Conservation (phyloP, 64 coral and sea anemone species). For the Exaiptasia diaphana region DNA sequence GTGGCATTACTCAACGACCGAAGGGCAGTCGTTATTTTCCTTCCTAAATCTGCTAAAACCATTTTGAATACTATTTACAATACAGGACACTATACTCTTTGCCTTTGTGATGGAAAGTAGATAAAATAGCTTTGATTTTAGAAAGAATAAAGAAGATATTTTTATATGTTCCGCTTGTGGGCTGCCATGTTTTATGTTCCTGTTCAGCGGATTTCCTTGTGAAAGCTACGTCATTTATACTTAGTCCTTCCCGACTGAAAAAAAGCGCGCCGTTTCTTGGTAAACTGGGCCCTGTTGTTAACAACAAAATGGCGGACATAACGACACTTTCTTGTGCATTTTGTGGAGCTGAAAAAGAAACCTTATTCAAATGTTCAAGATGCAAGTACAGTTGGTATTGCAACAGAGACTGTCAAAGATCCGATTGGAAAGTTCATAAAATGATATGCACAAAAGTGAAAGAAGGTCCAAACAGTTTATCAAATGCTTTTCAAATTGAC, state of each 20-base stretch:
- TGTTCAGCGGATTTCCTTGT: constrained; percentile 46
- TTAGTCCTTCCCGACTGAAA: constrained; percentile 14
- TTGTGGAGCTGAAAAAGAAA: constrained; percentile 25
- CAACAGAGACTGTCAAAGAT: constrained; percentile 70
- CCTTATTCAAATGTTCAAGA: constrained; percentile 62
- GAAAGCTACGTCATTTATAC: constrained; percentile 78
- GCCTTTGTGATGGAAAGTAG: background rate
- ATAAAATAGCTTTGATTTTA: background rate
- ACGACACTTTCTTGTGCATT: constrained; percentile 52
- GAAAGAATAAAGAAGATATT: background rate
- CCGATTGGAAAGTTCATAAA: constrained; percentile 82
- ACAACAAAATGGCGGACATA: constrained; percentile 19
- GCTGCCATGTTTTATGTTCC: constrained; percentile 62
- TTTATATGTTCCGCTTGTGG: background rate
- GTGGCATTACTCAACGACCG: constrained; percentile 97
- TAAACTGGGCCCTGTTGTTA: background rate
- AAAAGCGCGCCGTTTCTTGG: background rate
- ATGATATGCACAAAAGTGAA: background rate
- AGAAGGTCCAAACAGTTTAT: background rate
- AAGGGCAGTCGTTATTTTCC: constrained; percentile 92
- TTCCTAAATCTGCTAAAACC: constrained; percentile 98
- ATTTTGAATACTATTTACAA: constrained; percentile 52
- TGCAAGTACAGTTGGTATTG: constrained; percentile 71
- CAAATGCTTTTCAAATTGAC: background rate
- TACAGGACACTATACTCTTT: background rate